Evolutionary conservation across 2,888 invertebrate species (phyloP).

Genomic region (Eupithecia subfuscata): DNA sequence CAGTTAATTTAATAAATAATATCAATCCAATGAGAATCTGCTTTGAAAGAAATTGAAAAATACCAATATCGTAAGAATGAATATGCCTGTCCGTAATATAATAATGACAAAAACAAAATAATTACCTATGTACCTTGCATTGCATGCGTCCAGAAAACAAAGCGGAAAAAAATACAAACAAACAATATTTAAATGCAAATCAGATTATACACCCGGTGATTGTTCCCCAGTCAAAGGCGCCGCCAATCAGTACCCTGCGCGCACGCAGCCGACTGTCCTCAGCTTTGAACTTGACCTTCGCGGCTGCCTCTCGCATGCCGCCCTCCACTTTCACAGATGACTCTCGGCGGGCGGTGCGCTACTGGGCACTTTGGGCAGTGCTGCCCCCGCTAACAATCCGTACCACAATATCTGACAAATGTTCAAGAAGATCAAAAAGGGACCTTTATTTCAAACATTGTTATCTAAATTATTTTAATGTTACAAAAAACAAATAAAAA

Average conservation of each 20-base stretch:
- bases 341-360: slow-evolving; percentile 39
- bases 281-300: slow-evolving; percentile 76
- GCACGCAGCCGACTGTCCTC: slow-evolving; percentile 50
- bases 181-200: slow-evolving; percentile 18
- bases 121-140: neutral
- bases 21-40: neutral
- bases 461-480: neutral
- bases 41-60: neutral
- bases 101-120: neutral
- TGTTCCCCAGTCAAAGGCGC: slow-evolving; percentile 39
- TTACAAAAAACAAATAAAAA: neutral
- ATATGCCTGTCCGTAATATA: neutral
- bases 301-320: slow-evolving; percentile 56
- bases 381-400: slow-evolving; percentile 23
- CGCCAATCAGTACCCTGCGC: slow-evolving; percentile 5
- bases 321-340: slow-evolving; percentile 64
- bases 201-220: slow-evolving; percentile 28
- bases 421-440: neutral
- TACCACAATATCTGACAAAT: neutral
- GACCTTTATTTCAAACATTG: neutral
- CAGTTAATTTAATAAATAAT: neutral
- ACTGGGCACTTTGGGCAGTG: slow-evolving; percentile 36
- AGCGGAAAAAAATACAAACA: neutral
- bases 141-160: neutral
- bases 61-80: neutral